Evolutionary conservation across 2,113 vertebrate genomes (phyloP).

Genomic region (Taurulus bubalis): DNA sequence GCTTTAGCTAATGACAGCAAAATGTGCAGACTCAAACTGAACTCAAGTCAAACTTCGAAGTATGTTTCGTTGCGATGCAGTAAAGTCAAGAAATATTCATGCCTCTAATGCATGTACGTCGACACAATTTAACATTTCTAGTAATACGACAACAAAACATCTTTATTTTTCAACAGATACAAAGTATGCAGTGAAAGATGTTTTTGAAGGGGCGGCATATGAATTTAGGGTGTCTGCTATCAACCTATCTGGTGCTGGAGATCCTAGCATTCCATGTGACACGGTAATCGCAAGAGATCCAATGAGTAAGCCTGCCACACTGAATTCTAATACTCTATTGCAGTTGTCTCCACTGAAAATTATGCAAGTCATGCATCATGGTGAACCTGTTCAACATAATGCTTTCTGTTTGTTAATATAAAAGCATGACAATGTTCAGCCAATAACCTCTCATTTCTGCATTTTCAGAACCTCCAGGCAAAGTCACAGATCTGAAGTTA

Average conservation of each 20-base stretch:
- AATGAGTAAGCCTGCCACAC: constrained; percentile 81
- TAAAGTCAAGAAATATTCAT: background rate
- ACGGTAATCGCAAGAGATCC: constrained; percentile 84
- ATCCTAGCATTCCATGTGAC: constrained; percentile 86
- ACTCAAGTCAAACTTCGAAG: too few species aligned
- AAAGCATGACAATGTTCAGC: constrained; percentile 9
- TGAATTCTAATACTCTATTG: background rate
- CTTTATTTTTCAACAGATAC: constrained; percentile 77
- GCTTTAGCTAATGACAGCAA: background rate
- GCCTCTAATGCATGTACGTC: background rate
- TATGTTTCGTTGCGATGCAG: background rate
- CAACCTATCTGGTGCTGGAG: constrained; percentile 87
- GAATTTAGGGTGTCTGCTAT: constrained; percentile 91
- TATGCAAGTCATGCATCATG: background rate
- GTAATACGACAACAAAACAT: background rate
- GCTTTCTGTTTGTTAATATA: background rate
- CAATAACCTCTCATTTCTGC: constrained; percentile 24
- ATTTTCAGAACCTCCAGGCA: constrained; percentile 87
- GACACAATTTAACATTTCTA: background rate
- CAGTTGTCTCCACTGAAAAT: background rate
- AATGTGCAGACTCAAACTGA: background rate
- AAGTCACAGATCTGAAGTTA: constrained; percentile 86
- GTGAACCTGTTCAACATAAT: background rate
- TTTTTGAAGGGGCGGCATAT: constrained; percentile 88
- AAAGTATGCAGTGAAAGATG: constrained; percentile 81